phyloP scores from a whole-genome alignment of 2,888 invertebrate genomes.

The Monopis laevigella region DNA sequence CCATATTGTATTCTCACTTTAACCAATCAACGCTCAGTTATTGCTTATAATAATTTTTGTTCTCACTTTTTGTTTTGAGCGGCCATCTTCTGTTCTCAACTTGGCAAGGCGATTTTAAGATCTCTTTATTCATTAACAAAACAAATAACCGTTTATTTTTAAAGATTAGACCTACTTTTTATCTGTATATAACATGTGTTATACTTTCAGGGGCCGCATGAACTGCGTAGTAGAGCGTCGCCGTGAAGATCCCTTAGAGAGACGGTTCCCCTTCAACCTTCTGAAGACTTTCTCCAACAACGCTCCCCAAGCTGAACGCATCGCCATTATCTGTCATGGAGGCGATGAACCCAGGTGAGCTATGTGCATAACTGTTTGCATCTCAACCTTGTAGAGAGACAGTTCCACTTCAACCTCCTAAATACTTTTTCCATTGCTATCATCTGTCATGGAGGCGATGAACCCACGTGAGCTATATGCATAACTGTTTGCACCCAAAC shows the following conservation, averaged over 20 bases:
- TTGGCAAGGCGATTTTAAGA: too few species aligned
- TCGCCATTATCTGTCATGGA: conserved; percentile 89
- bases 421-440: conserved; percentile 75
- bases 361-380: too few species aligned
- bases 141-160: conserved; percentile 2
- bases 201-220: conserved; percentile 74
- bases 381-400: conserved; percentile 77
- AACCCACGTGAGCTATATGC: conserved; percentile 57
- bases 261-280: conserved; percentile 58
- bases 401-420: conserved; percentile 60
- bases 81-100: too few species aligned
- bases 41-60: too few species aligned
- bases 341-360: conserved; percentile 71
- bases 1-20: too few species aligned
- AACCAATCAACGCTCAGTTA: too few species aligned
- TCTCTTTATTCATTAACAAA: too few species aligned
- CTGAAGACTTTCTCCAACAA: conserved; percentile 54
- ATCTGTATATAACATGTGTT: not conserved
- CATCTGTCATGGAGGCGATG: conserved; percentile 85
- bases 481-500: too few species aligned
- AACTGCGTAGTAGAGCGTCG: conserved; percentile 91
- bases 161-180: conserved; percentile 13
- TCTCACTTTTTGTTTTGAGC: too few species aligned
- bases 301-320: conserved; percentile 78
- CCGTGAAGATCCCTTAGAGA: conserved; percentile 82